A percentile compares a stretch with the other conserved stretches of the same genome.
phyloP scores from a whole-genome alignment of 2,888 invertebrate species.

The Cacoxenus indagator region DNA sequence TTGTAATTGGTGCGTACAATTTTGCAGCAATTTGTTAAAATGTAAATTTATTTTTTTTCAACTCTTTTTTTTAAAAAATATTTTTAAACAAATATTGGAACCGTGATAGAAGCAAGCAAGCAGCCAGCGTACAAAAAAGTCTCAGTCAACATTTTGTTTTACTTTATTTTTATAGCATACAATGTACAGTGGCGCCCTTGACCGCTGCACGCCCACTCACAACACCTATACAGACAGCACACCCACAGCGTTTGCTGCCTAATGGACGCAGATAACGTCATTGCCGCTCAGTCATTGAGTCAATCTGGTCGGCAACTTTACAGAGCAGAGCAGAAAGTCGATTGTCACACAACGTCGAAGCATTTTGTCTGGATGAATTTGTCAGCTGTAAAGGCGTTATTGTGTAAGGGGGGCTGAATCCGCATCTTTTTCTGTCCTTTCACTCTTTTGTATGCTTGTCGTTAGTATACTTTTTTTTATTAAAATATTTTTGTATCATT shows the following conservation, averaged over 20 bases:
- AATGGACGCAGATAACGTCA: not conserved
- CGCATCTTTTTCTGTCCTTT: not conserved
- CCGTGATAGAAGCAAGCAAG: too few relatives aligned
- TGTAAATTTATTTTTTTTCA: not conserved
- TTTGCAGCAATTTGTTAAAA: not conserved
- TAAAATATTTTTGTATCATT: not conserved
- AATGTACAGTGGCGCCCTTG: not conserved
- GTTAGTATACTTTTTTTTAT: not conserved
- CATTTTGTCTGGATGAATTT: not conserved
- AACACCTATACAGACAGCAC: not conserved
- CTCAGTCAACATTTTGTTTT: too few relatives aligned
- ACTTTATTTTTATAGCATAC: not conserved
- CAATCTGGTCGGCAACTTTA: not conserved
- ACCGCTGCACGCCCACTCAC: not conserved
- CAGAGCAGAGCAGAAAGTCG: not conserved
- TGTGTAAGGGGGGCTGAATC: too few relatives aligned
- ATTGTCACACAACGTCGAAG: not conserved
- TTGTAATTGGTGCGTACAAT: slow-evolving; percentile 7
- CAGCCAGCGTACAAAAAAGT: too few relatives aligned
- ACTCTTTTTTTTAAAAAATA: not conserved
- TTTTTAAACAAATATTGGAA: not conserved
- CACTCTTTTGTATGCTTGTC: not conserved
- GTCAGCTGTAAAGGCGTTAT: not conserved
- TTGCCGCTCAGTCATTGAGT: not conserved
- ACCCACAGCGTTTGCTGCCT: not conserved